Conservation (phyloP, 2,888 invertebrate genomes). For the Brachyptera risi region DNA sequence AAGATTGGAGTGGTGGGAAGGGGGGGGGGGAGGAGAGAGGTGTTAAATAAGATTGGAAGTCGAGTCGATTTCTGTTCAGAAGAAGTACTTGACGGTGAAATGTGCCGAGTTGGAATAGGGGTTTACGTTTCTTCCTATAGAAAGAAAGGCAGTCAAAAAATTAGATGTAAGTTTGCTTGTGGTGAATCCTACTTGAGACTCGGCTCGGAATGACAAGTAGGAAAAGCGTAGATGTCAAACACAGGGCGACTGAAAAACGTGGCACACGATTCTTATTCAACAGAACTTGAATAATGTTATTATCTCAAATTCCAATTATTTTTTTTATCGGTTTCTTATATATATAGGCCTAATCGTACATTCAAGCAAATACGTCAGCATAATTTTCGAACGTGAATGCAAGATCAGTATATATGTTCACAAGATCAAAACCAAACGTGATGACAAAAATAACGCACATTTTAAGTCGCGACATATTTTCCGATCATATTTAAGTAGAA, state of each 20-base stretch:
- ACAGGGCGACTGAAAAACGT: background rate
- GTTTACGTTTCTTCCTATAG: background rate
- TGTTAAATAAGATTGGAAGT: slow-evolving; percentile 26
- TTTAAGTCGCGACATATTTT: background rate
- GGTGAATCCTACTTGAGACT: background rate
- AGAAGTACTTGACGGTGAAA: slow-evolving; percentile 11
- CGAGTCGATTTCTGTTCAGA: slow-evolving; percentile 16
- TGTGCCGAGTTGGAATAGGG: background rate
- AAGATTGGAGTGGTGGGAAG: slow-evolving; percentile 17
- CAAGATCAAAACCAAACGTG: no score
- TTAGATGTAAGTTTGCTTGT: slow-evolving; percentile 4
- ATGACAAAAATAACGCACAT: no score
- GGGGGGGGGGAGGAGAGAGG: slow-evolving; percentile 11
- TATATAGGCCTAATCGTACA: no score
- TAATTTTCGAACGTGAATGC: no score
- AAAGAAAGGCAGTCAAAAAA: slow-evolving; percentile 7
- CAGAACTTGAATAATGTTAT: background rate
- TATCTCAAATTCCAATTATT: background rate
- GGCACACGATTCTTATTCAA: background rate
- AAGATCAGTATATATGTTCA: no score
- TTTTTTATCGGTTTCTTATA: no score
- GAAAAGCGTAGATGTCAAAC: background rate
- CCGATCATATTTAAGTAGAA: background rate
- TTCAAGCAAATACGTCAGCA: no score
- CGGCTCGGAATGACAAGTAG: slow-evolving; percentile 12